Base-by-base conservation (phyloP, 1,140 invertebrate species). In the Homalodisca vitripennis region DNA sequence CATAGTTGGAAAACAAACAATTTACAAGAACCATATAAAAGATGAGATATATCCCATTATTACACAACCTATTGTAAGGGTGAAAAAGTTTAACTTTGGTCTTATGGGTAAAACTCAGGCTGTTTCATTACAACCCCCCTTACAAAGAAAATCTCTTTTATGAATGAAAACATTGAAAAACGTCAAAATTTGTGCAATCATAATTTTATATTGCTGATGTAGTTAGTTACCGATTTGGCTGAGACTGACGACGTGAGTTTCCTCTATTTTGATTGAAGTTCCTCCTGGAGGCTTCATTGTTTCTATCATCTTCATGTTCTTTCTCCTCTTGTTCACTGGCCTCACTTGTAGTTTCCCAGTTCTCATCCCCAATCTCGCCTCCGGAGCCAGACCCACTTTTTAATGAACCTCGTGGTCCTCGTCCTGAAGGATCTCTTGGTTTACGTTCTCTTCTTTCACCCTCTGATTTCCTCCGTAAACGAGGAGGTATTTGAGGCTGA, bases 301-400 rank as follows among this genome's bases (percentile, higher is more conserved):
- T 55, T 51, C 27, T n/a, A 64, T 6, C 13, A 64, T 64, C 29
- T 64, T 64, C 31, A 14, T 24, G n/a, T 30, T 22, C 57, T 30
- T 27, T 62, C 26, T 81, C 80, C 24, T 83, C 81, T 1, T 77
- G 72, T 24, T 89, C 87, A 74, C 87, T 88, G 75, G 86, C 86
- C 76, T 89, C 87, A 1, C 87, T 89, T 1, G 86, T 87, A 0
- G 87, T 88, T 73, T 89, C 87, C 86, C 87, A 88, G 71, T 85
- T 85, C 72, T 88, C 87, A 68, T 88, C 87, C 13, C 2, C 48
- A 46, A 41, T 60, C 66, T 57, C 62, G 29, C 57, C 68, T 22
- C 53, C 41, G 20, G 53, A 62, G 55, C 71, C 47, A 22, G n/a
- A 46, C 41, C 67, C 72, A 53, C 64, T 63, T 24, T 34, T 55